Percentiles rank a stretch among this genome's conserved stretches.
Evolutionary conservation across 2,888 invertebrate genomes (phyloP).

Genomic region (Parapristionchus giblindavisi): DNA sequence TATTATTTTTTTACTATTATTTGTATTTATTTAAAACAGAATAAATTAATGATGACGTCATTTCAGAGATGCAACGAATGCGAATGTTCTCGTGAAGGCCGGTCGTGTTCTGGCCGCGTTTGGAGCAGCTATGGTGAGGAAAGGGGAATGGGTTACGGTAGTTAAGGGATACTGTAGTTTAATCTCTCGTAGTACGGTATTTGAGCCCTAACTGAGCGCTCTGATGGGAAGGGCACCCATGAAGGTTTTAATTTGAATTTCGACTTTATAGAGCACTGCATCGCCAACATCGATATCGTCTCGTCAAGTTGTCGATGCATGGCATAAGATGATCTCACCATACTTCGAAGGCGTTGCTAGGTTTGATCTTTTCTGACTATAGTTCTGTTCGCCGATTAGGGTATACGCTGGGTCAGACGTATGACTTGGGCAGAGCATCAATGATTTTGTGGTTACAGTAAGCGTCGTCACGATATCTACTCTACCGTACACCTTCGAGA

Average conservation of each 20-base stretch:
- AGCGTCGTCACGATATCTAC: conserved; percentile 19
- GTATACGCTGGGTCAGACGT: neutral
- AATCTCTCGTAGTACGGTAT: too few species aligned
- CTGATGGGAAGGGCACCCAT: too few species aligned
- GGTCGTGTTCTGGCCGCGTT: conserved; percentile 13
- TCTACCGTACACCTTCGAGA: conserved; percentile 33
- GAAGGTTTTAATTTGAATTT: too few species aligned
- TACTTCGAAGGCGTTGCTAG: conserved; percentile 9
- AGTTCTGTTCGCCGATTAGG: neutral
- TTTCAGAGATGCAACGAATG: neutral
- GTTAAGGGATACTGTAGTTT: too few species aligned
- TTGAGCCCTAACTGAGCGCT: too few species aligned
- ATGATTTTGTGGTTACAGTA: neutral
- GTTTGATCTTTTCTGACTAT: conserved; percentile 3
- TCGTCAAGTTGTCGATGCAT: neutral
- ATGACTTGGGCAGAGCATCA: neutral
- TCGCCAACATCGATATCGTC: neutral
- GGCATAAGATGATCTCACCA: conserved; percentile 2
- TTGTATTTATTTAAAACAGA: neutral
- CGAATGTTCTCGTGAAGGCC: conserved; percentile 22
- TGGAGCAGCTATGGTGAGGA: neutral
- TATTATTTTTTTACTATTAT: neutral
- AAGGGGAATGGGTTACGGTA: too few species aligned
- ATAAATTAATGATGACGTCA: neutral
- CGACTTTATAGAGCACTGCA: too few species aligned